Evolutionary conservation across 2,797 vertebrate genomes (phyloP).

Genomic region (Pipistrellus kuhlii): DNA sequence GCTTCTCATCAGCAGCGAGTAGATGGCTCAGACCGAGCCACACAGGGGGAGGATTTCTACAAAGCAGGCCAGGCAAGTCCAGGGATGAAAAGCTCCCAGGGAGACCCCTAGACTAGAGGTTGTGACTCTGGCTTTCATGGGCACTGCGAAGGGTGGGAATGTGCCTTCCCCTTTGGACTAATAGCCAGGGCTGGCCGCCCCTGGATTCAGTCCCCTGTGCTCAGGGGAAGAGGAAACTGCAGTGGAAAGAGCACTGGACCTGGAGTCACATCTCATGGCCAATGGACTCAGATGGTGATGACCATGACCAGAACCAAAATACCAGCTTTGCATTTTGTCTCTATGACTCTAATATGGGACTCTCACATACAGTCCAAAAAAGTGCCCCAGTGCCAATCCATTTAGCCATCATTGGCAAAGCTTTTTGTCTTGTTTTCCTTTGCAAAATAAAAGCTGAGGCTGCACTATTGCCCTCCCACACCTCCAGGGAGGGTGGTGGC

Average conservation of each 20-base stretch:
- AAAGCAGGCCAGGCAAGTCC: not conserved
- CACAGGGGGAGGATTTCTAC: not conserved
- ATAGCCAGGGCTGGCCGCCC: not conserved
- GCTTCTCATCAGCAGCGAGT: constrained; percentile 44
- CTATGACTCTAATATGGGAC: not conserved
- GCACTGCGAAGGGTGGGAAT: fast-evolving
- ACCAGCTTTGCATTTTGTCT: not conserved
- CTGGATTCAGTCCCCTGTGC: not conserved
- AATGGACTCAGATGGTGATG: not conserved
- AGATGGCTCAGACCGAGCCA: not conserved
- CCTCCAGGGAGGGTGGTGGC: too few relatives aligned
- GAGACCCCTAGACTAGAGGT: not conserved
- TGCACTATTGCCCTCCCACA: not conserved
- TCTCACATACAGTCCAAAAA: not conserved
- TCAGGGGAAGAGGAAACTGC: not conserved
- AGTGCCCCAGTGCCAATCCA: not conserved
- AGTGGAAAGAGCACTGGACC: not conserved
- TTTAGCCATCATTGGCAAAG: not conserved
- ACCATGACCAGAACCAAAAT: not conserved
- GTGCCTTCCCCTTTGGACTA: not conserved
- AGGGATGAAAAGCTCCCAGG: not conserved
- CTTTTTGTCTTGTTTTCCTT: not conserved
- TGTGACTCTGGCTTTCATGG: fast-evolving
- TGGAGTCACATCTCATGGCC: not conserved
- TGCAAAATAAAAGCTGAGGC: not conserved